Conservation (phyloP, 2,888 invertebrate species). For the Apeira syringaria region DNA sequence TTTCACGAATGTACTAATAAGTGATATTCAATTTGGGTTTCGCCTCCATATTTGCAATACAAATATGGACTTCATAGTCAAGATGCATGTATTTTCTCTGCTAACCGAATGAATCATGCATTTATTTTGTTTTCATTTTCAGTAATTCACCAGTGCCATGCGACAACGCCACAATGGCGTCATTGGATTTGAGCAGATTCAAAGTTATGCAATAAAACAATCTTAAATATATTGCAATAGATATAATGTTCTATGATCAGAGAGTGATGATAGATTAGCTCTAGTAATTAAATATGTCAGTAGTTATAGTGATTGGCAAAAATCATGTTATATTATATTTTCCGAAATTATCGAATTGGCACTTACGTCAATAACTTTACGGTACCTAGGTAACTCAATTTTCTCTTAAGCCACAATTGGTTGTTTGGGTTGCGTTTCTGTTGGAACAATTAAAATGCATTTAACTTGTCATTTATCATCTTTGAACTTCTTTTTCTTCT, state of each 20-base stretch:
- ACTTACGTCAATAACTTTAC: too few species aligned
- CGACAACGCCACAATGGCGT: slow-evolving; percentile 81
- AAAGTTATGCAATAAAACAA: slow-evolving; percentile 60
- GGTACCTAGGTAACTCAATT: too few species aligned
- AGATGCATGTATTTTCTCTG: too few species aligned
- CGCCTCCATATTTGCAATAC: too few species aligned
- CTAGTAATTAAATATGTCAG: too few species aligned
- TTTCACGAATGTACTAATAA: too few species aligned
- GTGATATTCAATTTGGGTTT: too few species aligned
- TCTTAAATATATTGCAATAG: slow-evolving; percentile 12
- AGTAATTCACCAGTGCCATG: slow-evolving; percentile 88
- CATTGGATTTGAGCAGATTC: slow-evolving; percentile 86
- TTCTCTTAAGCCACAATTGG: slow-evolving; percentile 6
- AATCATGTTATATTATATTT: not conserved
- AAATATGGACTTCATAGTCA: too few species aligned
- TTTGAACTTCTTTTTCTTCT: slow-evolving; percentile 17
- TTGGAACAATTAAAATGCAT: slow-evolving; percentile 15
- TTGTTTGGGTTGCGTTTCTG: slow-evolving; percentile 7
- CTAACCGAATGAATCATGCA: too few species aligned
- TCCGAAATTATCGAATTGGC: slow-evolving; percentile 7
- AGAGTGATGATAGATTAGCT: slow-evolving; percentile 12
- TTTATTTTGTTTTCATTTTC: slow-evolving; percentile 46
- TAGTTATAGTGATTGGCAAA: too few species aligned
- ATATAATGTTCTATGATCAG: slow-evolving; percentile 37
- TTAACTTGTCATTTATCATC: slow-evolving; percentile 4